A percentile compares a stretch with the other conserved stretches of the same genome.
These are phyloP conservation scores for Ciconia stormi DNA, from an alignment of 2,113 vertebrate genomes.

Conservation along the genomic window DNA sequence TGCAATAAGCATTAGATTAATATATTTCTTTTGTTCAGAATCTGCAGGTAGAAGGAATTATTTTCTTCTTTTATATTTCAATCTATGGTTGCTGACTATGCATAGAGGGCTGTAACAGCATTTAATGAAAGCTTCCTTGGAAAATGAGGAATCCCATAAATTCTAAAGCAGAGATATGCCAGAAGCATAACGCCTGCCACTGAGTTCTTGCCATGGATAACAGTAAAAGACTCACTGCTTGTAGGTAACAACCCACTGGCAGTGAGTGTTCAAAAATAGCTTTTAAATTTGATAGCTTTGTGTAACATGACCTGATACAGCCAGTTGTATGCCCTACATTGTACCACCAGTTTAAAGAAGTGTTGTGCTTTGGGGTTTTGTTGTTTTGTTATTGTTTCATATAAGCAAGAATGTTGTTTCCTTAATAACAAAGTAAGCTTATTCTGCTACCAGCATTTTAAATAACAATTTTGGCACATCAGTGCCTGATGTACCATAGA, in stretches of 20 bases:
- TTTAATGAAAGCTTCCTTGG: constrained; percentile 32
- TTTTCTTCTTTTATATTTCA: constrained; percentile 30
- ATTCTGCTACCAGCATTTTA: not conserved
- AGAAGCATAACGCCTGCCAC: constrained; percentile 51
- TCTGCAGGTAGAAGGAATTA: not conserved
- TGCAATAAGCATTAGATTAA: constrained; percentile 17
- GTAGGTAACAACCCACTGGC: constrained; percentile 6
- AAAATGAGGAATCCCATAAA: constrained; percentile 27
- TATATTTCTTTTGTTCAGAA: constrained; percentile 15
- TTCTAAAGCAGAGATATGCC: constrained; percentile 25
- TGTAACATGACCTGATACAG: not conserved
- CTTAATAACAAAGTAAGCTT: not conserved
- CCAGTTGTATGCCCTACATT: not conserved
- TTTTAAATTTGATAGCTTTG: constrained; percentile 2
- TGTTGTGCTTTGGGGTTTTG: not conserved
- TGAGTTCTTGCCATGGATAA: constrained; percentile 5
- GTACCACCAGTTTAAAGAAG: not conserved
- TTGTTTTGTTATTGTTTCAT: not conserved
- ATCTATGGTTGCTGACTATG: not conserved
- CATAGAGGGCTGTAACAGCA: not conserved
- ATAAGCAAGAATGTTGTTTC: not conserved
- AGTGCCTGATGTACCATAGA: not conserved
- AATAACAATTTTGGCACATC: not conserved
- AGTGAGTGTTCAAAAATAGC: constrained; percentile 2
- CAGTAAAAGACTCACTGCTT: constrained; percentile 12